Evolutionary conservation across 2,888 invertebrate species (phyloP).

Genomic region (Timema cristinae): DNA sequence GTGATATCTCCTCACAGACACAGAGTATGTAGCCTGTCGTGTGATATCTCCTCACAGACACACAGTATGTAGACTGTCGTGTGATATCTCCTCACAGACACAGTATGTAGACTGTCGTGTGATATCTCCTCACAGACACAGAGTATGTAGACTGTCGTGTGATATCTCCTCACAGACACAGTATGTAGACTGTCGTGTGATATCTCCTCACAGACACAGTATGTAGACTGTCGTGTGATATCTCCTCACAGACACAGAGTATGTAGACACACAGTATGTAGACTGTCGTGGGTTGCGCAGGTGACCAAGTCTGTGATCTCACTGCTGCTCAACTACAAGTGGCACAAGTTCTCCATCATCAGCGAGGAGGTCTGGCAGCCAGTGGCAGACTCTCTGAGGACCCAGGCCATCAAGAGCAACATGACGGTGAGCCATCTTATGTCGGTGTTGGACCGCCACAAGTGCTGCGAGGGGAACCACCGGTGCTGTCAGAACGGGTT

Average conservation of each 20-base stretch:
- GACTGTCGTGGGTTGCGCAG: too few relatives aligned
- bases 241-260: too few relatives aligned
- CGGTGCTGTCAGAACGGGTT: constrained; percentile 73
- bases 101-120: too few relatives aligned
- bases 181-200: neutral
- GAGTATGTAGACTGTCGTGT: too few relatives aligned
- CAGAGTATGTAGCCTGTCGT: too few relatives aligned
- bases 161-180: neutral
- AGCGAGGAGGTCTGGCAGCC: constrained; percentile 77
- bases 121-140: too few relatives aligned
- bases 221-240: too few relatives aligned
- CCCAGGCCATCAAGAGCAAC: constrained; percentile 69
- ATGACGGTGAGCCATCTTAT: constrained; percentile 80
- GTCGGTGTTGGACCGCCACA: constrained; percentile 65
- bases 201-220: neutral
- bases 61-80: too few relatives aligned
- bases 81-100: too few relatives aligned
- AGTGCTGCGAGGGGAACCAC: constrained; percentile 71
- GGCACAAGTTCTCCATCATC: constrained; percentile 90
- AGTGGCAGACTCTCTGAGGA: constrained; percentile 75
- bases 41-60: too few relatives aligned
- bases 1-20: too few relatives aligned
- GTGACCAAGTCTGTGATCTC: constrained; percentile 94
- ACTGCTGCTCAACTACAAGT: constrained; percentile 82
- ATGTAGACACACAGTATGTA: neutral